Conservation (phyloP, 2,888 invertebrate species). For the Dione juno region DNA sequence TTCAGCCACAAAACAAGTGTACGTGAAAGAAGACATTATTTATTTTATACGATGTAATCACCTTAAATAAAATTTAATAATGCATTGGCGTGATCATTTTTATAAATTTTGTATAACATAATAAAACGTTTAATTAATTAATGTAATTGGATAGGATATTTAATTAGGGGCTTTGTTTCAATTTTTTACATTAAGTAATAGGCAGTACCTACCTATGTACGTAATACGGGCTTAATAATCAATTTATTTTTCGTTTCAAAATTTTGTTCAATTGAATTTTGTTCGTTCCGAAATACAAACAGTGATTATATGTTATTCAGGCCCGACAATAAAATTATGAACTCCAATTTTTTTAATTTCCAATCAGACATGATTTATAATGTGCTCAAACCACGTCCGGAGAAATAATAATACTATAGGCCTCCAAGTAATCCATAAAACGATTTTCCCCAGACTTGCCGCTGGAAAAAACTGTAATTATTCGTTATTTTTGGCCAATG, state of each 20-base stretch:
- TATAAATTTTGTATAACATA: background rate
- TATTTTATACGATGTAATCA: background rate
- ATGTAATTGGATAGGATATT: constrained; percentile 6
- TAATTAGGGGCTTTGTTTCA: background rate
- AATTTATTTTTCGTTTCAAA: constrained; percentile 3
- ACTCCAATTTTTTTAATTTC: constrained; percentile 38
- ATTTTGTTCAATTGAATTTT: background rate
- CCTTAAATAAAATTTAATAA: background rate
- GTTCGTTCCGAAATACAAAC: constrained; percentile 12
- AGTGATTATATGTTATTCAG: constrained; percentile 33
- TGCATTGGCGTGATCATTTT: background rate
- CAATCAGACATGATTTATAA: constrained; percentile 42
- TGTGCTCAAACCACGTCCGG: constrained; percentile 41
- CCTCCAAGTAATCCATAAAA: constrained; percentile 39
- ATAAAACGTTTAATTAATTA: constrained; percentile 14
- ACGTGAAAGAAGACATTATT: constrained; percentile 9
- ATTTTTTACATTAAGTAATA: background rate
- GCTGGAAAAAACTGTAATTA: constrained; percentile 30
- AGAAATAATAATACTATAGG: constrained; percentile 36
- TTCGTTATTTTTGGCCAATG: constrained; percentile 31
- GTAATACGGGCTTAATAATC: background rate
- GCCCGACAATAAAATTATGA: constrained; percentile 38
- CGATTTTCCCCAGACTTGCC: constrained; percentile 37
- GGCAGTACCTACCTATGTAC: no score
- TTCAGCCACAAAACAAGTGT: constrained; percentile 12